Conservation (phyloP, 1,140 invertebrate genomes). For the Hermatobates lingyangjiaoensis region DNA sequence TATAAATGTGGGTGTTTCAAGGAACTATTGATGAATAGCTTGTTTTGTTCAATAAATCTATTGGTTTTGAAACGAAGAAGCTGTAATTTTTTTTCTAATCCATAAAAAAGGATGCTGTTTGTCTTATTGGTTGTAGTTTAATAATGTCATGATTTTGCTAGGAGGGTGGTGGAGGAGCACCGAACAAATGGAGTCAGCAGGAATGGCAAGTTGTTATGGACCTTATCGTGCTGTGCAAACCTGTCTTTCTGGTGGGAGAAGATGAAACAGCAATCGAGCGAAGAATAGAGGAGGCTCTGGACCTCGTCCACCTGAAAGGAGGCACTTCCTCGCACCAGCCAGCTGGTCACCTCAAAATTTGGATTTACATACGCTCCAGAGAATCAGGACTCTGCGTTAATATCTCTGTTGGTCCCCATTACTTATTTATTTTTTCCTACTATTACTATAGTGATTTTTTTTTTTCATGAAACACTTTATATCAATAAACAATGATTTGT, state of each 20-base stretch:
- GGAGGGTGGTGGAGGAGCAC: neutral
- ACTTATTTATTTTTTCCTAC: slow-evolving; percentile 5
- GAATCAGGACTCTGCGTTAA: slow-evolving; percentile 36
- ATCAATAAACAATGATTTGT: neutral
- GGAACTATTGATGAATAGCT: too few relatives aligned
- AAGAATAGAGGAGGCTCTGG: slow-evolving; percentile 45
- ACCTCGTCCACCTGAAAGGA: slow-evolving; percentile 38
- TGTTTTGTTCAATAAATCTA: too few relatives aligned
- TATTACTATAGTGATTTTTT: neutral
- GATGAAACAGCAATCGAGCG: slow-evolving; percentile 42
- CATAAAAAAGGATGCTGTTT: neutral
- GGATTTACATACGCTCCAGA: slow-evolving; percentile 43
- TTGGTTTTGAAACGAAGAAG: neutral
- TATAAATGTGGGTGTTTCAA: too few relatives aligned
- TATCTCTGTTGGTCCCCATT: slow-evolving; percentile 31
- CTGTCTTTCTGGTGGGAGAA: slow-evolving; percentile 37
- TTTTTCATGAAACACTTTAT: neutral
- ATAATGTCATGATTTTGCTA: neutral
- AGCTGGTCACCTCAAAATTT: slow-evolving; percentile 61
- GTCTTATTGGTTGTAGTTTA: neutral
- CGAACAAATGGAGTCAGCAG: slow-evolving; percentile 34
- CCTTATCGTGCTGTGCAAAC: slow-evolving; percentile 37
- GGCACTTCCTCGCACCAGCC: slow-evolving; percentile 33
- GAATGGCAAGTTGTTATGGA: slow-evolving; percentile 49
- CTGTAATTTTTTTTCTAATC: neutral